These are phyloP conservation scores for Struthidea cinerea DNA, from an alignment of 2,113 vertebrate species.

Conservation along the genomic window DNA sequence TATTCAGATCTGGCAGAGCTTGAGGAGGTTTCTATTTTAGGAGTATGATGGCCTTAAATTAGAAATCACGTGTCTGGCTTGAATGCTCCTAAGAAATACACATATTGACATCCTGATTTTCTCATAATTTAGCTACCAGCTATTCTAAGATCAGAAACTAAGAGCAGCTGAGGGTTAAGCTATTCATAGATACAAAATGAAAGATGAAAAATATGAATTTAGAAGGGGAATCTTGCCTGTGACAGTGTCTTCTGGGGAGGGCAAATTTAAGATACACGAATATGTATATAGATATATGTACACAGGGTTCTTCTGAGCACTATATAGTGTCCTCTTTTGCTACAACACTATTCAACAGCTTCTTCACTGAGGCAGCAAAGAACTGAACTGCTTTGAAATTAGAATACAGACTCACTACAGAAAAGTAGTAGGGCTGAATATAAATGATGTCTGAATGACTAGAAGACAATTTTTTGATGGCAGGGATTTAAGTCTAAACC, in stretches of 20 bases:
- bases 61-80: neutral
- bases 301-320: neutral
- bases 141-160: slow-evolving; percentile 5
- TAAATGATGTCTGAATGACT: neutral
- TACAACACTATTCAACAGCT: neutral
- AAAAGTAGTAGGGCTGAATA: neutral
- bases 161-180: slow-evolving; percentile 28
- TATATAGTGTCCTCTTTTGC: neutral
- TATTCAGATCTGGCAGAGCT: slow-evolving; percentile 21
- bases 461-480: neutral
- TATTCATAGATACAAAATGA: slow-evolving; percentile 30
- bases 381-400: neutral
- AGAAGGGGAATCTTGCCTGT: neutral
- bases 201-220: neutral
- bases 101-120: slow-evolving; percentile 44
- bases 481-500: neutral
- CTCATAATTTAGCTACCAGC: slow-evolving; percentile 49
- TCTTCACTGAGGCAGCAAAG: neutral
- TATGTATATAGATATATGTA: neutral
- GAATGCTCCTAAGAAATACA: slow-evolving; percentile 5
- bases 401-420: neutral
- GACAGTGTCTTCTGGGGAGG: neutral
- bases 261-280: neutral
- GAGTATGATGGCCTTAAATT: neutral
- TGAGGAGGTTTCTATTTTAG: slow-evolving; percentile 41